These are phyloP conservation scores for Trachelus iudaicus DNA, from an alignment of 2,888 invertebrate genomes.

Conservation along the genomic window DNA sequence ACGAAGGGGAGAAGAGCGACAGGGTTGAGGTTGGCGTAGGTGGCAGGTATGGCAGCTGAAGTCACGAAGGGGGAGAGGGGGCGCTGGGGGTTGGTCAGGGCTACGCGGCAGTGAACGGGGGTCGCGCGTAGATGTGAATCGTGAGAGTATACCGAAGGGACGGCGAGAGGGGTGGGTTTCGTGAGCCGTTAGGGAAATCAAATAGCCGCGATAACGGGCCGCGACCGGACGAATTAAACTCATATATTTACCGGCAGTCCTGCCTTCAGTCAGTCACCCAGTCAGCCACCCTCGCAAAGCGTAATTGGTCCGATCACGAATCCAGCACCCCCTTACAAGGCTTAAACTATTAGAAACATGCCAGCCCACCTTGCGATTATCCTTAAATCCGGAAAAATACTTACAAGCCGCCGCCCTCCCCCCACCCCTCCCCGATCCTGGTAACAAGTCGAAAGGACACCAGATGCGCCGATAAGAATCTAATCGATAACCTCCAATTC, in stretches of 20 bases:
- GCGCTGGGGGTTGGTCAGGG: background rate
- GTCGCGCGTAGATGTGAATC: constrained; percentile 19
- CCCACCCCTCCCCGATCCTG: background rate
- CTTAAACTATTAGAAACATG: background rate
- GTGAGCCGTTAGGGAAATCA: constrained; percentile 43
- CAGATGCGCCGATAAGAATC: background rate
- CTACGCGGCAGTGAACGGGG: background rate
- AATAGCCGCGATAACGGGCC: constrained; percentile 42
- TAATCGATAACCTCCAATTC: background rate
- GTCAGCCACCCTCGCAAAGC: constrained; percentile 10
- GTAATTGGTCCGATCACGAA: constrained; percentile 33
- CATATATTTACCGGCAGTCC: constrained; percentile 40
- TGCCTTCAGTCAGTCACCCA: constrained; percentile 23
- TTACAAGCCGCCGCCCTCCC: too few species aligned
- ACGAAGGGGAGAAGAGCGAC: background rate
- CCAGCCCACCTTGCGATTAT: background rate
- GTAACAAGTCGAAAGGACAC: background rate
- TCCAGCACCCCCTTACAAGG: background rate
- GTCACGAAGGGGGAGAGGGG: background rate
- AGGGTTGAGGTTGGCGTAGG: background rate
- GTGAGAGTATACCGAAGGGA: background rate
- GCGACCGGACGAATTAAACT: constrained; percentile 42
- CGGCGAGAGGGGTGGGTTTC: constrained; percentile 15
- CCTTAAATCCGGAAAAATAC: background rate
- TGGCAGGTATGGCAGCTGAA: background rate